These are phyloP conservation scores for Coreius guichenoti DNA, from an alignment of 2,797 vertebrate genomes.

Conservation along the genomic window DNA sequence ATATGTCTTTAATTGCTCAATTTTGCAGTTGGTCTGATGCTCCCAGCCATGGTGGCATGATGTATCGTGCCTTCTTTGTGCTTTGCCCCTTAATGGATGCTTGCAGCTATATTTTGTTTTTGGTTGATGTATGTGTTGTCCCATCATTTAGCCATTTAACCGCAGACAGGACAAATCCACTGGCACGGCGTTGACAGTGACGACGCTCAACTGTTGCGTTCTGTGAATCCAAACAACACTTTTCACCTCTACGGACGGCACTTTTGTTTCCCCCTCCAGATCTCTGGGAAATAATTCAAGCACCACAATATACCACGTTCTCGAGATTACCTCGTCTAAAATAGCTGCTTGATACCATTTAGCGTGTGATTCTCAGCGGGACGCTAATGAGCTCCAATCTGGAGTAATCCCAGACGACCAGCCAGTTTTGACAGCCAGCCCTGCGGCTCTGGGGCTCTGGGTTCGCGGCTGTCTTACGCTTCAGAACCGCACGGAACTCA, in stretches of 20 bases:
- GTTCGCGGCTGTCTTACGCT: conserved; percentile 54
- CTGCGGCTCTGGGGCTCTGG: conserved; percentile 56
- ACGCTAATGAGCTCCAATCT: conserved; percentile 66
- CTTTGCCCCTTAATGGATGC: background rate
- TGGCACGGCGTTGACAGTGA: background rate
- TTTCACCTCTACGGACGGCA: background rate
- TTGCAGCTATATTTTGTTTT: background rate
- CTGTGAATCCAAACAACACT: conserved; percentile 20
- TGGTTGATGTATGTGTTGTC: conserved; percentile 30
- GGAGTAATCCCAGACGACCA: conserved; percentile 64
- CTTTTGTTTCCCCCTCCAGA: conserved; percentile 38
- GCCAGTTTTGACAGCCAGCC: conserved; percentile 61
- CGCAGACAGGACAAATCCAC: background rate
- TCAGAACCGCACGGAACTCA: conserved; percentile 46
- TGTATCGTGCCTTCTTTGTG: background rate
- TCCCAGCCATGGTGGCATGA: background rate
- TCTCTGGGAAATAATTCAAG: conserved; percentile 61
- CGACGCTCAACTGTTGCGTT: background rate
- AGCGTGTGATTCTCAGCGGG: conserved; percentile 62
- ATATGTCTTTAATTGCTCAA: background rate
- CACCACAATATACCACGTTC: conserved; percentile 56
- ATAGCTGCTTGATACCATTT: conserved; percentile 67
- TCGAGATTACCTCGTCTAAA: conserved; percentile 63
- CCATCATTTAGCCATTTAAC: conserved; percentile 21
- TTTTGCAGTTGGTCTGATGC: background rate